Evolutionary conservation across 2,113 vertebrate genomes (phyloP), one percentile per base, ranked within the genome.

Genomic region (Leptocoma aspasia): DNA sequence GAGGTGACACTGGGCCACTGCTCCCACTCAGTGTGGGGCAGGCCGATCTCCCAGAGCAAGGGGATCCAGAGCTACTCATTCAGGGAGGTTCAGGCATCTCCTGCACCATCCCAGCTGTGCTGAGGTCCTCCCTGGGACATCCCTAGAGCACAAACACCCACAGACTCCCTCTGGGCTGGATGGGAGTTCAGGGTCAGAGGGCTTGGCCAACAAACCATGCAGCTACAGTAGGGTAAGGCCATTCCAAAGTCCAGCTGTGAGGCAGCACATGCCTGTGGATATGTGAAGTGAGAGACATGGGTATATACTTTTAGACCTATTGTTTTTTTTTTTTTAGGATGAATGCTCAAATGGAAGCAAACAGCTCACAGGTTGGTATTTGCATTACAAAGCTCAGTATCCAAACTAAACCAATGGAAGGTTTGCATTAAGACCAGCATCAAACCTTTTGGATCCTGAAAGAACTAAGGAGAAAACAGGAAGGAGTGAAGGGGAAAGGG

Each of bases 371-470:
- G n/a, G 18, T 13, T 68, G 70, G 28, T 76, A 42, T 80, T 76
- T 82, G 63, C 57, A 69, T 88, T 87, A 37, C 59, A 60, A 1
- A 73, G 84, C 63, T 73, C 87, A 52, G 49, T 41, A 90, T 61
- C 70, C 30, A 66, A 92, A 91, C 42, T 13, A 80, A 91, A 90
- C 72, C 75, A 79, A 24, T 57, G 86, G 54, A 92, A 86, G 53
- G 81, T 82, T 87, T 91, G 91, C 82, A 80, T 87, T 77, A 85
- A 90, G 78, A 91, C 80, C 73, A 91, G 16, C 30, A 88, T 86
- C 61, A 88, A 94, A 77, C n/a, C 42, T 59, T 54, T 85, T 53
- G 63, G 53, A 79, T 87, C 57, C 57, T 26, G 30, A 59, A 77
- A 85, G 27, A 88, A 57, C 49, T 39, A 37, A 78, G 37, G 28